Conservation (phyloP, 2,888 invertebrate genomes). For the Brenthis ino region DNA sequence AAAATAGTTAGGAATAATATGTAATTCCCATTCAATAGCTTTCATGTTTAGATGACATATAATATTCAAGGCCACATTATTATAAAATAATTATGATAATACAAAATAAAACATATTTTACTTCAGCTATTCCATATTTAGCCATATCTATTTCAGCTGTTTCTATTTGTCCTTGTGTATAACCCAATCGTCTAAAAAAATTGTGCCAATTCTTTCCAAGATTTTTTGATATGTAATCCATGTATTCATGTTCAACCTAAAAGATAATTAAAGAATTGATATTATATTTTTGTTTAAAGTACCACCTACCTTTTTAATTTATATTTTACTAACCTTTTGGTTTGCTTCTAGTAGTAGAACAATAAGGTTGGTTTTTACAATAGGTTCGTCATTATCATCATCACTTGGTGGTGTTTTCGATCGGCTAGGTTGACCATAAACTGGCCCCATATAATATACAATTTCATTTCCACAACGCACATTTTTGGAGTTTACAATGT, state of each 20-base stretch:
- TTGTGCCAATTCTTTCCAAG: conserved; percentile 84
- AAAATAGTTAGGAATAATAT: too few species aligned
- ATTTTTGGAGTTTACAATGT: conserved; percentile 71
- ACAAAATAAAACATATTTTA: conserved; percentile 46
- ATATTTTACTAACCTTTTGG: conserved; percentile 53
- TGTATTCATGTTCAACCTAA: conserved; percentile 76
- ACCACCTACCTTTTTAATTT: conserved; percentile 15
- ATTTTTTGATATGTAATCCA: conserved; percentile 82
- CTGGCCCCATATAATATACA: conserved; percentile 66
- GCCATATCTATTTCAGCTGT: conserved; percentile 76
- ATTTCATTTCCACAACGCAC: conserved; percentile 70
- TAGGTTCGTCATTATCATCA: conserved; percentile 50
- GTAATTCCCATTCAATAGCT: too few species aligned
- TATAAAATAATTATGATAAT: too few species aligned
- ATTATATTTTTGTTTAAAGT: neutral
- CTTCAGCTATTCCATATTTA: conserved; percentile 82
- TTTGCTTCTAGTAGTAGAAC: conserved; percentile 62
- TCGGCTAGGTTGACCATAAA: conserved; percentile 43
- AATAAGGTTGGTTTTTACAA: conserved; percentile 65
- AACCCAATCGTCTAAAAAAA: conserved; percentile 80
- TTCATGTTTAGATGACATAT: too few species aligned
- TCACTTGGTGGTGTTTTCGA: conserved; percentile 28
- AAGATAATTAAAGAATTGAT: conserved; percentile 39
- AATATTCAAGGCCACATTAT: too few species aligned
- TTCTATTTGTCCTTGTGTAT: conserved; percentile 83